Conservation (phyloP, 2,888 invertebrate genomes). For the Eilema caniola region DNA sequence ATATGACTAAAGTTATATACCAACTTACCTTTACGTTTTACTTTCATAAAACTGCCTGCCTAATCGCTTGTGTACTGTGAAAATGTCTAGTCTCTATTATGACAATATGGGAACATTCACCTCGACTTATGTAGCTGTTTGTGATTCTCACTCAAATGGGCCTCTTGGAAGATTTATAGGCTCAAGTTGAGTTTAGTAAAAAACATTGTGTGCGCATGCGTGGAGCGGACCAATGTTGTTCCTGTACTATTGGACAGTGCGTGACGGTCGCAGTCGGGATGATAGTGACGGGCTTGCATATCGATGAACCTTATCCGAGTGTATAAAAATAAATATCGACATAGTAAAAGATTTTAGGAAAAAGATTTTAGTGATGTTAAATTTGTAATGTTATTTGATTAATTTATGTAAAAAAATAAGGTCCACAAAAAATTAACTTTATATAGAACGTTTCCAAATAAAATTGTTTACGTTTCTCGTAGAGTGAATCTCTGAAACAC, state of each 20-base stretch:
- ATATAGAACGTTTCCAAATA: background rate
- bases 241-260: conserved; percentile 54
- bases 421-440: background rate
- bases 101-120: conserved; percentile 23
- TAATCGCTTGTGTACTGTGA: background rate
- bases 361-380: background rate
- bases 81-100: background rate
- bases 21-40: too few species aligned
- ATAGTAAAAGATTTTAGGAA: background rate
- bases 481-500: background rate
- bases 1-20: too few species aligned
- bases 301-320: conserved; percentile 38
- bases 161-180: conserved; percentile 69
- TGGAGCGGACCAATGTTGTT: conserved; percentile 68
- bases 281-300: conserved; percentile 48
- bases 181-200: conserved; percentile 73
- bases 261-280: conserved; percentile 59
- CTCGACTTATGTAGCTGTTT: conserved; percentile 56
- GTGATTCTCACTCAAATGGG: conserved; percentile 59
- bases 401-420: background rate
- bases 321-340: background rate
- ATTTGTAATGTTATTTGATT: background rate
- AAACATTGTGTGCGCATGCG: conserved; percentile 79
- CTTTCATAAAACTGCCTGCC: background rate
- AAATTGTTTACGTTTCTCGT: background rate